Evolutionary conservation across 1,140 invertebrate species (phyloP), one percentile per base, ranked within the genome.

Genomic region (Bombus polaris): DNA sequence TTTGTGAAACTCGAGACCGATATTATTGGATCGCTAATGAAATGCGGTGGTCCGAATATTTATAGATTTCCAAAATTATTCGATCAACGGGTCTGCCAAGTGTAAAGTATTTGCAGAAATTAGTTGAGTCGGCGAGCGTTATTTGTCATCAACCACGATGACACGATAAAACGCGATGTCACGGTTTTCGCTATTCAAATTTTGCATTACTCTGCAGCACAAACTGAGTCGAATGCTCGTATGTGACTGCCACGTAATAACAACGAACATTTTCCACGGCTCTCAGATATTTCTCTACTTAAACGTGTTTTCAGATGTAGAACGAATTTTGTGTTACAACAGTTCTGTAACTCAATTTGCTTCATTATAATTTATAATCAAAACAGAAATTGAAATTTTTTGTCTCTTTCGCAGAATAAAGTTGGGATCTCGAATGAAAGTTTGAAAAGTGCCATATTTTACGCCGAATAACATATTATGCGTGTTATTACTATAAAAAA

Each of bases 81-180:
- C 39, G 42, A 79, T 80, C 65, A 62, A 59, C 53, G 76, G 2
- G 28, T 53, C 39, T 85, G 83, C 83, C 76, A 85, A 85, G 44
- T 65, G 32, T 37, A 53, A 35, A 22, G 53, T 79, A 85, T 85
- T 85, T 22, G 65, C n/a, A 62, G 68, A 39, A 65, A 73, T 80
- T 85, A 85, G 68, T 65, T 2, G 76, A 72, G 62, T 39, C 68
- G 32, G 32, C 53, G 53, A 15, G 15, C 15, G n/a, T 72, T 77
- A 35, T 80, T 79, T 80, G 76, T 80, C 83, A 80, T 72, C 32
- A 28, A 22, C 47, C 15, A 1, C 22, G 32, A 62, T 53, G 83
- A 18, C 15, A 78, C 10, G 37, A 13, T 71, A 12, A 47, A 47
- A 42, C 10, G 2, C 28, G 22, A 44, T 25, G 47, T 71, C 76